Percentiles rank a stretch among this genome's conserved stretches.
These are phyloP conservation scores for Corvus cornix DNA, from an alignment of 2,113 vertebrate genomes.

Conservation along the genomic window DNA sequence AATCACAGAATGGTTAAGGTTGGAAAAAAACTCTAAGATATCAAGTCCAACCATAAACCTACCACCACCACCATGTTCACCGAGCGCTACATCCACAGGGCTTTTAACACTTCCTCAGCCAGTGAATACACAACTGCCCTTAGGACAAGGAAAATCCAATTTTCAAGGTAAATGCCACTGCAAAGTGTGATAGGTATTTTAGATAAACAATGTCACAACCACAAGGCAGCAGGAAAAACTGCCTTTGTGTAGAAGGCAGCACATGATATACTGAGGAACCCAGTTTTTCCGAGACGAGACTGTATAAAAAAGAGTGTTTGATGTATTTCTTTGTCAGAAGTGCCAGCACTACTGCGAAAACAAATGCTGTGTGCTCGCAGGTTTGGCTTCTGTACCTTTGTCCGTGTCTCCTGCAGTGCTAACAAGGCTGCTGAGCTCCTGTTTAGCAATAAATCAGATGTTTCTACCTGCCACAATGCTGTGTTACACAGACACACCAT, in stretches of 20 bases:
- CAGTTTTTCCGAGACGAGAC: neutral
- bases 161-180: neutral
- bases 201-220: neutral
- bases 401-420: neutral
- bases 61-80: neutral
- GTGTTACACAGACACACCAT: neutral
- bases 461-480: neutral
- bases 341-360: fast-evolving
- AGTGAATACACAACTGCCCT: neutral
- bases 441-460: neutral
- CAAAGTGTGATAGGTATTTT: neutral
- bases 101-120: neutral
- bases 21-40: neutral
- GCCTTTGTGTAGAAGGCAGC: neutral
- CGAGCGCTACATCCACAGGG: neutral
- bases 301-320: neutral
- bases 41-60: neutral
- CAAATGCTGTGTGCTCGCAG: neutral
- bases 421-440: neutral
- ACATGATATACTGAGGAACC: fast-evolving
- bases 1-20: neutral
- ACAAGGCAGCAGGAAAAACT: neutral
- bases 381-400: neutral
- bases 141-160: neutral
- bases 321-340: neutral